phyloP scores from a whole-genome alignment of 2,797 vertebrate genomes.

The Vespertilio murinus region DNA sequence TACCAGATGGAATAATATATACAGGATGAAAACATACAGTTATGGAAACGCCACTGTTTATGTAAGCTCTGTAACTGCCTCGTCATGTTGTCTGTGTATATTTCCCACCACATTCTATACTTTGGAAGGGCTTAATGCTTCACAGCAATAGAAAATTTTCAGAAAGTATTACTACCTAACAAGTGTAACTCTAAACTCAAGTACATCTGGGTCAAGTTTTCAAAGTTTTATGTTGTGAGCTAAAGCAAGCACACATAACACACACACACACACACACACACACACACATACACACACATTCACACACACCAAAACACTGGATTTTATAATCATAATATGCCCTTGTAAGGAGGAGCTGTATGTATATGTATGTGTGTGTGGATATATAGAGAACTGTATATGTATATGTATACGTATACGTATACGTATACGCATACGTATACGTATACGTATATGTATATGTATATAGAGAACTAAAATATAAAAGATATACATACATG shows the following conservation, averaged over 20 bases:
- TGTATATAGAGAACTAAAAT: neutral
- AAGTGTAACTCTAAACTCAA: slow-evolving; percentile 37
- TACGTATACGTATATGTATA: neutral
- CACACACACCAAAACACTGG: neutral
- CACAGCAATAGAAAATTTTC: slow-evolving; percentile 1
- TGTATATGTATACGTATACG: neutral
- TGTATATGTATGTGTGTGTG: neutral
- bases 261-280: no score
- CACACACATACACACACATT: neutral
- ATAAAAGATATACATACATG: neutral
- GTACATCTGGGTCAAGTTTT: slow-evolving; percentile 24
- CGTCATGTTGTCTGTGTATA: slow-evolving; percentile 19
- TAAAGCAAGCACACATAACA: neutral
- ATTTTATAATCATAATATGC: neutral
- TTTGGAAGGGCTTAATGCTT: slow-evolving; percentile 29
- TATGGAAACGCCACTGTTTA: slow-evolving; percentile 51
- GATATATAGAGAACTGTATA: neutral
- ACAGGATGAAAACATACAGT: slow-evolving; percentile 50
- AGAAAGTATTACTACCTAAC: slow-evolving; percentile 20
- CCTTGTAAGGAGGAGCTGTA: neutral
- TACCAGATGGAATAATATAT: slow-evolving; percentile 68
- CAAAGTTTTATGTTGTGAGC: slow-evolving; percentile 40
- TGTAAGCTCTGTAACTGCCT: slow-evolving; percentile 18
- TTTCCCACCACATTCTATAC: slow-evolving; percentile 3
- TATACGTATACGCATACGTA: neutral